A percentile compares a stretch with the other conserved stretches of the same genome.
phyloP scores from a whole-genome alignment of 2,113 vertebrate species.

The Gambusia holbrooki region DNA sequence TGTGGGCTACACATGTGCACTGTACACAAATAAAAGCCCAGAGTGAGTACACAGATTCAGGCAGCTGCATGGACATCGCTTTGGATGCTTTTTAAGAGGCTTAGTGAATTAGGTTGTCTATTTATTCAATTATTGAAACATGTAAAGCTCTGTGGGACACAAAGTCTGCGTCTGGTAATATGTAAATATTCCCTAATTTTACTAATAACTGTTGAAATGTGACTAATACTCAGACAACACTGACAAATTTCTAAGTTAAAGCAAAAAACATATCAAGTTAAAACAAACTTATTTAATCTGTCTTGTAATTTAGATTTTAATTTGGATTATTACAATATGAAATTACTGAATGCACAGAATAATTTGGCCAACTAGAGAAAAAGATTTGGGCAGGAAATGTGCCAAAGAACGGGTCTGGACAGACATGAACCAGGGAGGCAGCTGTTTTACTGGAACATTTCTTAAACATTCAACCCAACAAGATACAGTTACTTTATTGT shows the following conservation, averaged over 20 bases:
- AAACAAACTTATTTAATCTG: too few relatives aligned
- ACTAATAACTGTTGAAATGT: neutral
- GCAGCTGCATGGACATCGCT: conserved; percentile 27
- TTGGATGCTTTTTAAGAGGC: conserved; percentile 52
- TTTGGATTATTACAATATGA: neutral
- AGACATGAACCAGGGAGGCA: neutral
- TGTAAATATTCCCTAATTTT: neutral
- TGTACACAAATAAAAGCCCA: conserved; percentile 62
- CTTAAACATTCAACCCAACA: neutral
- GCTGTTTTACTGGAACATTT: neutral
- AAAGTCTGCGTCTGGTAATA: conserved; percentile 39
- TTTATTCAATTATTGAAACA: conserved; percentile 54
- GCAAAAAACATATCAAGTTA: too few relatives aligned
- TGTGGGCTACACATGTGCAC: conserved; percentile 60
- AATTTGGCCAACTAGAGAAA: too few relatives aligned
- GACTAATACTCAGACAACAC: neutral
- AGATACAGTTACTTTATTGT: neutral
- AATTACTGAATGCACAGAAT: too few relatives aligned
- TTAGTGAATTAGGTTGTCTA: conserved; percentile 66
- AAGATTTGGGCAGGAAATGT: too few relatives aligned
- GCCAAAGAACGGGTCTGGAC: too few relatives aligned
- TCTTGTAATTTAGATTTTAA: neutral
- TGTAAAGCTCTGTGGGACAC: conserved; percentile 62
- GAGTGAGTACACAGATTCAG: conserved; percentile 25
- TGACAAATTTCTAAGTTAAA: neutral